Base-by-base conservation (phyloP, 2,888 invertebrate species). In the Himalopsyche anomala region DNA sequence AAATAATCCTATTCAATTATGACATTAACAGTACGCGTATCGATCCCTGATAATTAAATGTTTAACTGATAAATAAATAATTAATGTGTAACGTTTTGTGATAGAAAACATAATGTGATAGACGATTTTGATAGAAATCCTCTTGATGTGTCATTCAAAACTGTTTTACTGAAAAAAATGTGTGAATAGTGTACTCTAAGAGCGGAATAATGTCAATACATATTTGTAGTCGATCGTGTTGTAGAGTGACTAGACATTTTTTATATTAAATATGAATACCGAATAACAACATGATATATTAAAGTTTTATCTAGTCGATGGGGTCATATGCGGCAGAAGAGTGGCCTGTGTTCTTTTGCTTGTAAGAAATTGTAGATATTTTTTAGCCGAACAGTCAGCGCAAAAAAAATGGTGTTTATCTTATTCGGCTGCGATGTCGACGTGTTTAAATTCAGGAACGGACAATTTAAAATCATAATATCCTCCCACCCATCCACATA, bases 71-170 rank as follows among this genome's bases (percentile, higher is more conserved):
- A 74, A 74, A n/a, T n/a, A 62, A 51, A 51, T 51, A 6, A 11
- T 2, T 62, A 19, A 62, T 28, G 28, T 80, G 42, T 80, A 80
- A 42, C 42, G 80, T 80, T 80, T 80, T 80, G 80, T 80, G 80
- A 80, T 80, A 80, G 80, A 80, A 80, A 80, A 80, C 9, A 80
- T 80, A 80, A 45, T 80, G 80, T 80, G 80, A 80, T 80, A 80
- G 80, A 42, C 51, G 51, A 45, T 51, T 80, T 45, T 80, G 42
- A 45, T 80, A 28, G 42, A 40, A 42, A 51, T 45, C 42, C 80
- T 45, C 80, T 80, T 45, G 80, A 80, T 45, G 80, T 80, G 5
- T 36, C n/a, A 62, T 19, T 28, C 11, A 62, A 62, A 62, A 62
- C n/a, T 62, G 9, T 62, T 28, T n/a, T n/a, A 74, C 0, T 9